Conservation (phyloP, 2,113 vertebrate genomes). For the Erpornis zantholeuca region DNA sequence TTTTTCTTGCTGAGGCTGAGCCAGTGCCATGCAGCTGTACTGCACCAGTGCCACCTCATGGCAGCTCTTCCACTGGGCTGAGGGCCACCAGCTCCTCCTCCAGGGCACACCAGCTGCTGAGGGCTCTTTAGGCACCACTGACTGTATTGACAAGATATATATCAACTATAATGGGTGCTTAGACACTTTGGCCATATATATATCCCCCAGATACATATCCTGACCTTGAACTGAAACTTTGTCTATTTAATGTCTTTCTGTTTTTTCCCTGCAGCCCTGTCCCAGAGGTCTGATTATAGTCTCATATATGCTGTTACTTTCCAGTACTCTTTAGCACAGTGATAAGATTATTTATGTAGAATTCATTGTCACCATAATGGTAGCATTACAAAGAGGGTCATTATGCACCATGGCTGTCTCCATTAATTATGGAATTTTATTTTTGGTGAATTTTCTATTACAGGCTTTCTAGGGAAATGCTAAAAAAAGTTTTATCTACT, state of each 20-base stretch:
- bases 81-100: not conserved
- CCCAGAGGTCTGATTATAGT: not conserved
- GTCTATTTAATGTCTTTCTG: not conserved
- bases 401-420: not conserved
- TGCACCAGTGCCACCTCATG: not conserved
- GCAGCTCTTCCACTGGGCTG: not conserved
- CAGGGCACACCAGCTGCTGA: not conserved
- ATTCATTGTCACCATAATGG: not conserved
- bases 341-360: not conserved
- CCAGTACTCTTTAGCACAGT: not conserved
- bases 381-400: not conserved
- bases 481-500: not conserved
- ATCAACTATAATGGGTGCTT: not conserved
- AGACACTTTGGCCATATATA: not conserved
- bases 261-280: not conserved
- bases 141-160: not conserved
- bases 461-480: not conserved
- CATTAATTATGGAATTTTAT: not conserved
- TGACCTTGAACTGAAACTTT: not conserved
- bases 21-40: rapidly evolving
- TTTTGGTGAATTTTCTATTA: not conserved
- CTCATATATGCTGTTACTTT: not conserved
- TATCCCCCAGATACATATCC: not conserved
- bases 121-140: not conserved
- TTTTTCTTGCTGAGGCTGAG: not conserved